These are phyloP conservation scores for Podarcis muralis DNA, from an alignment of 2,113 vertebrate genomes.

Conservation along the genomic window DNA sequence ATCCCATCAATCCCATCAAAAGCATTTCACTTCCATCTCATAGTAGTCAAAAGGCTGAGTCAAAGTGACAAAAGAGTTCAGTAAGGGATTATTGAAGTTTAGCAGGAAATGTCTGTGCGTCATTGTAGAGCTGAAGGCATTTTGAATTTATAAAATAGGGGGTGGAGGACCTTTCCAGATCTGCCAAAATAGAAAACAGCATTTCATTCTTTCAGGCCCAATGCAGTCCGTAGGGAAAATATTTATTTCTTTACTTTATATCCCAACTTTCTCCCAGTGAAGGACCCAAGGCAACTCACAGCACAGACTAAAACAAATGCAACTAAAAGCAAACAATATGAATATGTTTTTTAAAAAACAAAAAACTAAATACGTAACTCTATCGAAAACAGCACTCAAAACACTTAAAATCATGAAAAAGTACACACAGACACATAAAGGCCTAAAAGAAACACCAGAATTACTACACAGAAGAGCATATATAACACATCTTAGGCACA, in stretches of 20 bases:
- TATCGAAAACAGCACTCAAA: no score
- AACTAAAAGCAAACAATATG: no score
- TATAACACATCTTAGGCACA: background rate
- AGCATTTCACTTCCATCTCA: conserved; percentile 1
- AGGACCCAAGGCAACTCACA: no score
- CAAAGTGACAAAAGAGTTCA: background rate
- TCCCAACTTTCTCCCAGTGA: no score
- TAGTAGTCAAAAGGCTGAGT: background rate
- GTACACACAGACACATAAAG: background rate
- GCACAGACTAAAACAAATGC: no score
- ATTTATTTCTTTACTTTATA: no score
- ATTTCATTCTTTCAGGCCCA: background rate
- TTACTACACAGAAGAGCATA: background rate
- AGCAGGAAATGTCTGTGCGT: background rate
- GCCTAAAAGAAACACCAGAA: background rate
- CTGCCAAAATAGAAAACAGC: background rate
- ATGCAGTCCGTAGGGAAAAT: background rate
- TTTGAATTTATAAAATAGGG: background rate
- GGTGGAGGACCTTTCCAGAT: background rate
- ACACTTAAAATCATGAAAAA: background rate
- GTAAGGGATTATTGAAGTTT: background rate
- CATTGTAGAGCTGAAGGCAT: background rate
- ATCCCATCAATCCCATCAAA: background rate
- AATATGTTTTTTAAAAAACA: background rate
- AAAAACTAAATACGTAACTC: no score